These are phyloP conservation scores for Iphiclides podalirius DNA, from an alignment of 2,888 invertebrate species.

Conservation along the genomic window DNA sequence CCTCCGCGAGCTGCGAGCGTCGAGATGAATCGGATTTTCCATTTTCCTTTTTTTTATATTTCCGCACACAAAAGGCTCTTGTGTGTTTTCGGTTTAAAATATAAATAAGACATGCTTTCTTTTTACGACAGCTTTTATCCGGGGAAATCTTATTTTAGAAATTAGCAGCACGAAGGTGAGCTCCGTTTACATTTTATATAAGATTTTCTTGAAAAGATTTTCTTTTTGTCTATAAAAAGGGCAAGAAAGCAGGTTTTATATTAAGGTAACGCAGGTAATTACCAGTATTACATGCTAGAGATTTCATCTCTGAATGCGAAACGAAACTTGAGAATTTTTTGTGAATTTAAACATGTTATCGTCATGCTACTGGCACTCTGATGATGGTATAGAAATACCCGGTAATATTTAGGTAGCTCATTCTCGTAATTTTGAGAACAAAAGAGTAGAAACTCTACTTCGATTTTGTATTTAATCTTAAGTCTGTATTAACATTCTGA, in stretches of 20 bases:
- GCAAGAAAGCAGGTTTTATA: constrained; percentile 22
- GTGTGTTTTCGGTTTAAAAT: constrained; percentile 37
- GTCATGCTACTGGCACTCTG: no score
- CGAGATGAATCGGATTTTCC: constrained; percentile 65
- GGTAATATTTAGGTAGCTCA: no score
- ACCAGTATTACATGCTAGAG: constrained; percentile 17
- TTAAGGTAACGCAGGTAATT: constrained; percentile 23
- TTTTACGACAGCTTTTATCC: constrained; percentile 25
- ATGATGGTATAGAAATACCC: no score
- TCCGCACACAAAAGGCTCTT: constrained; percentile 37
- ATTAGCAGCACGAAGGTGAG: constrained; percentile 24
- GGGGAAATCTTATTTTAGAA: constrained; percentile 24
- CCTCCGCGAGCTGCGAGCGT: constrained; percentile 47
- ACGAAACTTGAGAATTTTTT: constrained; percentile 11
- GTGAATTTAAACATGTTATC: not conserved
- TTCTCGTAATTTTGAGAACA: no score
- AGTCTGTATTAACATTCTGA: no score
- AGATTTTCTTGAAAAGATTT: constrained; percentile 21
- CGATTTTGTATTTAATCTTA: no score
- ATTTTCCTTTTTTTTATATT: constrained; percentile 47
- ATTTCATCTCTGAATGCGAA: constrained; percentile 13
- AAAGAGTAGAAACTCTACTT: no score
- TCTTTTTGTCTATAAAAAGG: constrained; percentile 19
- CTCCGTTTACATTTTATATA: constrained; percentile 22
- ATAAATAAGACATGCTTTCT: constrained; percentile 30